These are phyloP conservation scores for Carollia perspicillata DNA, from an alignment of 2,113 vertebrate species.

Conservation along the genomic window DNA sequence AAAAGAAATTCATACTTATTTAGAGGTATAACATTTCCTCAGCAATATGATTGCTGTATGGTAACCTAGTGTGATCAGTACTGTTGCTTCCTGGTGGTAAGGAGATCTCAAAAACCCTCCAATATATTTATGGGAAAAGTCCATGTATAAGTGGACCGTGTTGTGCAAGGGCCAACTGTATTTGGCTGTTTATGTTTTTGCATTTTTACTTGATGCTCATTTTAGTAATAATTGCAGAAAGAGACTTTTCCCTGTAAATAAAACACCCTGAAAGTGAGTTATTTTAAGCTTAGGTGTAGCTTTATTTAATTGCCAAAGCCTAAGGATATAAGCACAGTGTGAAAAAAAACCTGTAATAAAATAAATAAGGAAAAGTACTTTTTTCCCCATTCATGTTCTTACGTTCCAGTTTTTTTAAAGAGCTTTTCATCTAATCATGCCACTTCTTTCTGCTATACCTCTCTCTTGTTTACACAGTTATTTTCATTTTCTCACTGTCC, in stretches of 20 bases:
- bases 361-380: slow-evolving; percentile 13
- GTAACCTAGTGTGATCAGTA: neutral
- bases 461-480: slow-evolving; percentile 16
- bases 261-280: slow-evolving; percentile 12
- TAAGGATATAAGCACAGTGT: neutral
- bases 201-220: slow-evolving; percentile 42
- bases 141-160: neutral
- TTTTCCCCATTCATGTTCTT: neutral
- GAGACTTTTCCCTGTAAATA: slow-evolving; percentile 12
- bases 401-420: neutral
- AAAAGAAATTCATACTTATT: neutral
- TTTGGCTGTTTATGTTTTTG: neutral
- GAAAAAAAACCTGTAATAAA: slow-evolving; percentile 30
- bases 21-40: neutral
- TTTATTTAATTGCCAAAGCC: slow-evolving; percentile 34
- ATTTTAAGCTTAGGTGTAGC: slow-evolving; percentile 36
- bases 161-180: neutral
- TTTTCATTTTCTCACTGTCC: slow-evolving; percentile 35
- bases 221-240: slow-evolving; percentile 45
- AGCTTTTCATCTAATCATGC: neutral
- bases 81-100: neutral
- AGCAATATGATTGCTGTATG: neutral
- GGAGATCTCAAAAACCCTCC: neutral
- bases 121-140: neutral
- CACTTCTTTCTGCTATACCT: neutral